These are phyloP conservation scores for Calidris pugnax DNA, from an alignment of 2,113 vertebrate species.

Conservation along the genomic window DNA sequence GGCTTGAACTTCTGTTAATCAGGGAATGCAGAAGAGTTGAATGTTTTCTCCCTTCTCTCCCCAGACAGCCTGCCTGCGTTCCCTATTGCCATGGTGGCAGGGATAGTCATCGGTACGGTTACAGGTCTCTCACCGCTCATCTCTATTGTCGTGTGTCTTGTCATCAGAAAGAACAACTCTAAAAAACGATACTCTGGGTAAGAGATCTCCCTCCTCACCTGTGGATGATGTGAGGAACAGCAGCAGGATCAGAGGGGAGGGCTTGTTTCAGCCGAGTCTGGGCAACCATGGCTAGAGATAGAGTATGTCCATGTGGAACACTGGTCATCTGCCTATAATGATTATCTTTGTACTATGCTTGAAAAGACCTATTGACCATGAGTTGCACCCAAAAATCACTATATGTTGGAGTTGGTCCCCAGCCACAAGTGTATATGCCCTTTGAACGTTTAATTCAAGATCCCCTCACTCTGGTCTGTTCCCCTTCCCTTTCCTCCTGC, in stretches of 20 bases:
- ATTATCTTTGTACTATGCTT: neutral
- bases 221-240: neutral
- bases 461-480: neutral
- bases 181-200: slow-evolving; percentile 89
- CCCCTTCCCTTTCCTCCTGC: neutral
- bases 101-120: slow-evolving; percentile 81
- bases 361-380: neutral
- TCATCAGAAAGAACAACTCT: slow-evolving; percentile 81
- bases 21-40: slow-evolving; percentile 47
- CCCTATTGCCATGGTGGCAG: slow-evolving; percentile 79
- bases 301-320: neutral
- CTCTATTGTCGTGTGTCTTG: slow-evolving; percentile 77
- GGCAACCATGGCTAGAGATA: neutral
- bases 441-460: neutral
- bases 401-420: neutral
- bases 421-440: neutral
- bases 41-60: slow-evolving; percentile 58
- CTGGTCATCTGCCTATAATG: neutral
- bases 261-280: neutral
- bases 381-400: neutral
- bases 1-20: neutral
- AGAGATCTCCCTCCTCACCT: slow-evolving; percentile 63
- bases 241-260: slow-evolving; percentile 22
- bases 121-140: slow-evolving; percentile 82
- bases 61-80: slow-evolving; percentile 74